phyloP scores from a whole-genome alignment of 2,113 vertebrate species.

The Spea bombifrons region DNA sequence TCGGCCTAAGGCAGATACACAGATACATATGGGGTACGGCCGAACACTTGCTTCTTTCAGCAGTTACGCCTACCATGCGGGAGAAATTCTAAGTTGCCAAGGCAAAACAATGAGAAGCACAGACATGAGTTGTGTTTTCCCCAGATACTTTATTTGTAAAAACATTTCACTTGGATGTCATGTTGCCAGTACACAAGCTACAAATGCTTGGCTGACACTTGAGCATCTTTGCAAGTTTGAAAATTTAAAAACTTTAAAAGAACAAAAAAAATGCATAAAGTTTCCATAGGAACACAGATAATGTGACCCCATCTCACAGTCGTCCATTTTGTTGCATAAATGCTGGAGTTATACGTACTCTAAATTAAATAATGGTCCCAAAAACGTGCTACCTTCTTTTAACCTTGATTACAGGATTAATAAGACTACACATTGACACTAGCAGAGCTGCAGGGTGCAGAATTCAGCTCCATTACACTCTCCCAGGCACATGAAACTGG shows the following conservation, averaged over 20 bases:
- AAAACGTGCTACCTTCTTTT: constrained; percentile 58
- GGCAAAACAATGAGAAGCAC: too few species aligned
- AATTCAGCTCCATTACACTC: constrained; percentile 75
- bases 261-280: constrained; percentile 80
- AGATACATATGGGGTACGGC: too few species aligned
- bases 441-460: constrained; percentile 72
- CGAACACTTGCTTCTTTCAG: too few species aligned
- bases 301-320: constrained; percentile 85
- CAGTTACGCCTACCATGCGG: too few species aligned
- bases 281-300: constrained; percentile 98
- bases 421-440: constrained; percentile 72
- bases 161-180: constrained; percentile 62
- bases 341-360: constrained; percentile 56
- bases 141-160: constrained; percentile 69
- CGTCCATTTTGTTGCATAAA: constrained; percentile 66
- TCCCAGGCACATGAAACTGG: constrained; percentile 81
- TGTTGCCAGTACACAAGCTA: constrained; percentile 70
- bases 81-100: too few species aligned
- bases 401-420: constrained; percentile 51
- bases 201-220: constrained; percentile 70
- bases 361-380: constrained; percentile 66
- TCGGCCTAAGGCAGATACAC: too few species aligned
- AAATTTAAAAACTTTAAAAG: constrained; percentile 36
- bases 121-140: too few species aligned
- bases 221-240: constrained; percentile 63